Evolutionary conservation across 2,888 invertebrate genomes (phyloP).

Genomic region (Stramonita haemastoma): DNA sequence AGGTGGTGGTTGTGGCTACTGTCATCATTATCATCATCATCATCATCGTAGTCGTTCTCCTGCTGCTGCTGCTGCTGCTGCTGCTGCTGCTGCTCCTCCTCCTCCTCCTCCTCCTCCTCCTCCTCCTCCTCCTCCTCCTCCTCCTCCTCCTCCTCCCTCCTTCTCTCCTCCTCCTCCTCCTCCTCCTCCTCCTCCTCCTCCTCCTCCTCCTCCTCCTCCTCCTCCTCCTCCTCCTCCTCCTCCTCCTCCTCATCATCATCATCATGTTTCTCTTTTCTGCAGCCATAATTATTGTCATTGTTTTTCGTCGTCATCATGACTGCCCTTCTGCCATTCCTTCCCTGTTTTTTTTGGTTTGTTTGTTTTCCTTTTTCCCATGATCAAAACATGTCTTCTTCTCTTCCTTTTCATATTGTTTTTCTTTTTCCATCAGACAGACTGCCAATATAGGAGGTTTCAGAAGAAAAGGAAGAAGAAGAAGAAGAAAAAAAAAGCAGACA

Average conservation of each 20-base stretch:
- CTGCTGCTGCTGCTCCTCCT: background rate
- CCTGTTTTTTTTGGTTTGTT: background rate
- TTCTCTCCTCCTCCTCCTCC: too few relatives aligned
- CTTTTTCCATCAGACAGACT: background rate
- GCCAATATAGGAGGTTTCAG: background rate
- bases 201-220: too few relatives aligned
- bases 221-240: too few relatives aligned
- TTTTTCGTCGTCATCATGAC: background rate
- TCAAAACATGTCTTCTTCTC: background rate
- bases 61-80: too few relatives aligned
- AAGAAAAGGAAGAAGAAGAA: background rate
- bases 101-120: background rate
- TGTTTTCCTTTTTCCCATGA: background rate
- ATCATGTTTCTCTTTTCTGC: background rate
- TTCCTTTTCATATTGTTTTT: background rate
- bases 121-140: background rate
- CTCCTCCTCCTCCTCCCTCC: background rate
- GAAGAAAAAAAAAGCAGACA: too few relatives aligned
- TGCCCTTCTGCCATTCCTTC: background rate
- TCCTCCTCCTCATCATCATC: background rate
- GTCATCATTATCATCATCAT: background rate
- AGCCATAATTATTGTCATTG: background rate
- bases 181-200: too few relatives aligned
- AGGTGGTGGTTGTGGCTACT: too few relatives aligned
- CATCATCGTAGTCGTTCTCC: background rate